A percentile compares a stretch with the other conserved stretches of the same genome.
These are phyloP conservation scores for Phodopus roborovskii DNA, from an alignment of 2,113 vertebrate genomes.

Conservation along the genomic window DNA sequence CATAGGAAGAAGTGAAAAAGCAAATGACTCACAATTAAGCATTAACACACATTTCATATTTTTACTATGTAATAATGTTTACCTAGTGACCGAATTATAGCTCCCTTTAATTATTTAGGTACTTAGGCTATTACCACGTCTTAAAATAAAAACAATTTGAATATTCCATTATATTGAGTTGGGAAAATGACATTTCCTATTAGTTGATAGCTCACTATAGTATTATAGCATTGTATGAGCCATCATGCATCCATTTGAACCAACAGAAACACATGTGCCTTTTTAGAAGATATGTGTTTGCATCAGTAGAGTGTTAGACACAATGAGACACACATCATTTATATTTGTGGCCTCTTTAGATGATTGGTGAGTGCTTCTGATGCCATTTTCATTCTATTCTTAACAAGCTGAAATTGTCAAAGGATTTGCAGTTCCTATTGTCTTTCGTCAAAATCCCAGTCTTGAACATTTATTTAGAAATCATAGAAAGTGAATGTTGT, in stretches of 20 bases:
- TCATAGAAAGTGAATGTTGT: background rate
- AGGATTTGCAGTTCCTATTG: background rate
- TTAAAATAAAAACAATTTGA: background rate
- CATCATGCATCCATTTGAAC: background rate
- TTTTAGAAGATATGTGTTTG: background rate
- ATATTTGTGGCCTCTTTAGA: background rate
- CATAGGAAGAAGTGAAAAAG: background rate
- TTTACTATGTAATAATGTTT: background rate
- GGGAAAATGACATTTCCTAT: background rate
- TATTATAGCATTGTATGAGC: background rate
- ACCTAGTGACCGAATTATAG: background rate
- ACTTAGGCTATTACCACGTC: background rate
- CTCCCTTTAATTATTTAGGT: slow-evolving; percentile 21
- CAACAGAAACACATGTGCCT: background rate
- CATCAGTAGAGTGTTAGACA: background rate
- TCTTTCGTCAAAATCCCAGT: background rate
- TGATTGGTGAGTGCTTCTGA: background rate
- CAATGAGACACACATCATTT: background rate
- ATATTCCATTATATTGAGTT: slow-evolving; percentile 4
- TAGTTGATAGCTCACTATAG: background rate
- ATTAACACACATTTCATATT: background rate
- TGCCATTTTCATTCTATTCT: slow-evolving; percentile 23
- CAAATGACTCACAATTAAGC: background rate
- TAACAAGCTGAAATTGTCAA: background rate
- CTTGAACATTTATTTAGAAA: background rate